Evolutionary conservation across 2,113 vertebrate species (phyloP).

Genomic region (Dipodomys merriami): DNA sequence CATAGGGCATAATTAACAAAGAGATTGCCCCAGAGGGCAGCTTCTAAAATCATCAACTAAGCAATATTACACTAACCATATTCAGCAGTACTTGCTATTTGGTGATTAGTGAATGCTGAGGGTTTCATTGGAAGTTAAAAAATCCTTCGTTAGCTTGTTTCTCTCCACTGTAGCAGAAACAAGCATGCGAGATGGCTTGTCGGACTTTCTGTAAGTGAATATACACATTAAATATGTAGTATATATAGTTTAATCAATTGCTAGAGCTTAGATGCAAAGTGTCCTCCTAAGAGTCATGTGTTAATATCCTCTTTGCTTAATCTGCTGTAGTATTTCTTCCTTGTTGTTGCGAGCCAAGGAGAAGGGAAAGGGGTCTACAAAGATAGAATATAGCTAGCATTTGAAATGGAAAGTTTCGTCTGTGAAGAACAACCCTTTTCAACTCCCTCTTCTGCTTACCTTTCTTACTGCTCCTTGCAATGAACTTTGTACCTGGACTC

Average conservation of each 20-base stretch:
- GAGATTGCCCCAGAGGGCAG: neutral
- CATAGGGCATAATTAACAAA: neutral
- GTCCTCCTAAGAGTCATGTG: neutral
- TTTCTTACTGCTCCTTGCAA: neutral
- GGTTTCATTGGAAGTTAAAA: neutral
- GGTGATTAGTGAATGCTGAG: neutral
- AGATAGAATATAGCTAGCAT: neutral
- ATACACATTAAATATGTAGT: neutral
- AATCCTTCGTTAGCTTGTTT: neutral
- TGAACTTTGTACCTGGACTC: neutral
- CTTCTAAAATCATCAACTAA: slow-evolving; percentile 29
- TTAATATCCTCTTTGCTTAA: neutral
- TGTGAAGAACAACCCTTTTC: neutral
- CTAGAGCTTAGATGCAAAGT: neutral
- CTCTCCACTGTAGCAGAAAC: neutral
- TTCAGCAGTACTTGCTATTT: neutral
- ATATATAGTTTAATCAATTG: neutral
- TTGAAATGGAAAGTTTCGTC: neutral
- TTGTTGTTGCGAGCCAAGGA: neutral
- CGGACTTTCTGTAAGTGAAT: slow-evolving; percentile 2
- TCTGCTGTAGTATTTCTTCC: neutral
- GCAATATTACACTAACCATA: neutral
- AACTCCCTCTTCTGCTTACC: too few relatives aligned
- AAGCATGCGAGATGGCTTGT: neutral
- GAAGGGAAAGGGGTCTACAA: neutral